These are phyloP conservation scores for Dipodomys stephensi DNA, from an alignment of 2,113 vertebrate genomes.

Conservation along the genomic window DNA sequence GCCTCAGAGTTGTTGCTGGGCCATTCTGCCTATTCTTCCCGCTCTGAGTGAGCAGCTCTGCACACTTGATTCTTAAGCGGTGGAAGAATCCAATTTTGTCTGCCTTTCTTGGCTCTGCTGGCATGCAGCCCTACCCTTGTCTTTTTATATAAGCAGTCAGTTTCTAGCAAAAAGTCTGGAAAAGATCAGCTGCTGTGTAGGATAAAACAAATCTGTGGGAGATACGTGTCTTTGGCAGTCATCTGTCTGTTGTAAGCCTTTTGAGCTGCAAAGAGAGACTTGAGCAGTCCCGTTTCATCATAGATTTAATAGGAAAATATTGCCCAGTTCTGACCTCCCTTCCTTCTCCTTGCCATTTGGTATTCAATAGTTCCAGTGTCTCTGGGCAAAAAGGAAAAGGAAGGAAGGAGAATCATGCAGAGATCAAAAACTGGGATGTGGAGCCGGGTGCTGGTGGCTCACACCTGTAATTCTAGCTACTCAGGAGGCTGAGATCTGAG, in stretches of 20 bases:
- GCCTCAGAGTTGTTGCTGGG: not conserved
- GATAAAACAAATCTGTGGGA: conserved; percentile 60
- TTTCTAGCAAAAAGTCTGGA: conserved; percentile 51
- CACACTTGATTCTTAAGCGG: not conserved
- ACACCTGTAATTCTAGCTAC: too few species aligned
- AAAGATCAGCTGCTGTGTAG: conserved; percentile 42
- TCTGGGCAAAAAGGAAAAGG: not conserved
- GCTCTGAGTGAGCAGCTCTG: not conserved
- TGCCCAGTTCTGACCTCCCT: not conserved
- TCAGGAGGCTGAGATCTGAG: too few species aligned
- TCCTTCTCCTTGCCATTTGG: not conserved
- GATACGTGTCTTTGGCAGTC: not conserved
- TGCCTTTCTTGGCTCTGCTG: not conserved
- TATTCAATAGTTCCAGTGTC: not conserved
- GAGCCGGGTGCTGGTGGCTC: too few species aligned
- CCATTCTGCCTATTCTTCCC: not conserved
- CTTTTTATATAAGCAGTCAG: not conserved
- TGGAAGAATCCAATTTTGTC: not conserved
- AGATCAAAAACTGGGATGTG: not conserved
- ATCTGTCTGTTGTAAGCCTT: conserved; percentile 8
- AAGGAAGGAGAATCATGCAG: not conserved
- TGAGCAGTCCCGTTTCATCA: not conserved
- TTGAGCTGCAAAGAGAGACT: not conserved
- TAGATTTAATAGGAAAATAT: not conserved
- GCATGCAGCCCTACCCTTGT: not conserved